Percentiles rank a stretch among this genome's conserved stretches.
Evolutionary conservation across 2,113 vertebrate genomes (phyloP).

Genomic region (Rhodinocichla rosea): DNA sequence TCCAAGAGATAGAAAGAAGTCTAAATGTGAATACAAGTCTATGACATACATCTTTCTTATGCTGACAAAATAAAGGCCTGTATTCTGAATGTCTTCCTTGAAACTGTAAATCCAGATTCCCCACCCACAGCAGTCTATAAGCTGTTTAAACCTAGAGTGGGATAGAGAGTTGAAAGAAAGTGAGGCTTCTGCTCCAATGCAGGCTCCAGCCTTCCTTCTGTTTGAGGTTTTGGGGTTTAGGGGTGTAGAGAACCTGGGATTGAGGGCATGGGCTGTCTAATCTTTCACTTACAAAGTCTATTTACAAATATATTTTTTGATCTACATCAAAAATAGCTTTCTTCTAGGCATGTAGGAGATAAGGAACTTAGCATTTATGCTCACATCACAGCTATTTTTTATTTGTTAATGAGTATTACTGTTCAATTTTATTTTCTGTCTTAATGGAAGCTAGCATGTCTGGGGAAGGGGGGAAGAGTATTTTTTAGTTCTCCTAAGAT

Average conservation of each 20-base stretch:
- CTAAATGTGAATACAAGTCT: not conserved
- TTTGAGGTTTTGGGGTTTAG: not conserved
- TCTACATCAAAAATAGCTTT: not conserved
- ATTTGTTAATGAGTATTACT: not conserved
- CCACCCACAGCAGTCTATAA: not conserved
- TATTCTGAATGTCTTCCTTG: not conserved
- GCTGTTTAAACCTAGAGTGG: not conserved
- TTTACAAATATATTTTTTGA: not conserved
- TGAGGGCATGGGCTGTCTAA: not conserved
- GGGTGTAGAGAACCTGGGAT: not conserved
- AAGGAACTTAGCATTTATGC: not conserved
- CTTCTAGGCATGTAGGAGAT: not conserved
- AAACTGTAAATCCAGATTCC: not conserved
- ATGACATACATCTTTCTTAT: not conserved
- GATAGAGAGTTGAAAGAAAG: not conserved
- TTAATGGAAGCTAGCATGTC: not conserved
- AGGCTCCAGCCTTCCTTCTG: not conserved
- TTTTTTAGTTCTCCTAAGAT: not conserved
- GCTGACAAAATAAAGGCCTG: not conserved
- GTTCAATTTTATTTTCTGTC: not conserved
- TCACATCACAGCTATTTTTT: not conserved
- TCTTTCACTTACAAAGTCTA: not conserved
- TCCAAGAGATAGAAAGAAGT: not conserved
- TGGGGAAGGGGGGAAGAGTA: accelerated
- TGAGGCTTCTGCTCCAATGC: not conserved